phyloP scores from a whole-genome alignment of 1,140 invertebrate species.

The Brachionus koreanus region DNA sequence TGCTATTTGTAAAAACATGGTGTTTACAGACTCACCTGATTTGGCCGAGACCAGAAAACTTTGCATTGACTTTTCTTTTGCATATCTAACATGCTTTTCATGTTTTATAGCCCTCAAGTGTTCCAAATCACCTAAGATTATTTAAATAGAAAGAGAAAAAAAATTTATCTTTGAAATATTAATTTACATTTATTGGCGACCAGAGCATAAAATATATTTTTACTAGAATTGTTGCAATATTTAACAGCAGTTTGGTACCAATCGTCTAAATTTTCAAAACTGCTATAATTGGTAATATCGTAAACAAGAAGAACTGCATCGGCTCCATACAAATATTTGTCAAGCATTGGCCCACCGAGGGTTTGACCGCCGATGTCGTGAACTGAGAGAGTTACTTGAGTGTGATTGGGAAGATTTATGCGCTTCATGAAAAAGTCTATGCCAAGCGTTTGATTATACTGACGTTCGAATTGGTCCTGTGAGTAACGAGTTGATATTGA shows the following conservation, averaged over 20 bases:
- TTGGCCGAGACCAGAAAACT: slow-evolving; percentile 76
- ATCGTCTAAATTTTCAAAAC: slow-evolving; percentile 71
- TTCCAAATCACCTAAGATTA: slow-evolving; percentile 70
- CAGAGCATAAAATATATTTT: slow-evolving; percentile 67
- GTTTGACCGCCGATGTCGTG: slow-evolving; percentile 79
- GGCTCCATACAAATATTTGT: slow-evolving; percentile 74
- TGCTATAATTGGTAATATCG: slow-evolving; percentile 75
- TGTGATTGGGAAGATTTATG: slow-evolving; percentile 64
- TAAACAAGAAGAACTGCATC: slow-evolving; percentile 78
- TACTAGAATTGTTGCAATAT: slow-evolving; percentile 60
- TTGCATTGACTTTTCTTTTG: slow-evolving; percentile 69
- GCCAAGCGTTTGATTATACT: slow-evolving; percentile 70
- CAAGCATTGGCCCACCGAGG: slow-evolving; percentile 71
- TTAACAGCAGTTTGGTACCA: slow-evolving; percentile 70
- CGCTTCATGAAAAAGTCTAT: slow-evolving; percentile 75
- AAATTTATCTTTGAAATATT: background rate
- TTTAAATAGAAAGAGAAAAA: background rate
- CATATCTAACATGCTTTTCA: slow-evolving; percentile 74
- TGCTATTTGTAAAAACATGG: slow-evolving; percentile 66
- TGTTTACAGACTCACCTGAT: slow-evolving; percentile 74
- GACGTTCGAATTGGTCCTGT: slow-evolving; percentile 70
- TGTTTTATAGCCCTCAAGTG: slow-evolving; percentile 74
- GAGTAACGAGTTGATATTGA: slow-evolving; percentile 69
- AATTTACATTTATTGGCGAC: slow-evolving; percentile 77
- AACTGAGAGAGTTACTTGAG: slow-evolving; percentile 69